Base-by-base conservation (phyloP, 2,888 invertebrate species). In the Hyposoter didymator region DNA sequence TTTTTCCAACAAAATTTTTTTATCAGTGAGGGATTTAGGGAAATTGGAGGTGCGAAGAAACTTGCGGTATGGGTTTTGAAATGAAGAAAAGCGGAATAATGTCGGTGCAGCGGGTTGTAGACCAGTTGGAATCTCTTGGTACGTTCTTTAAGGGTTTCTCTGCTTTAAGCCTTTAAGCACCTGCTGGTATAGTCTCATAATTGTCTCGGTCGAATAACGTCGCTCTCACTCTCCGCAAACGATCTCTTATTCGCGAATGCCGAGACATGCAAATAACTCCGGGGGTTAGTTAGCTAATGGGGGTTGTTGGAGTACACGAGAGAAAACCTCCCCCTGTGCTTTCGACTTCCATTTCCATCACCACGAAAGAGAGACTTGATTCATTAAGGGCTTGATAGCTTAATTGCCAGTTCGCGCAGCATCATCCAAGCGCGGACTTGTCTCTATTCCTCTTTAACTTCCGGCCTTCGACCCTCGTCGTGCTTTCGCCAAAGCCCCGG, bases 351-450 rank as follows among this genome's bases (percentile, higher is more conserved):
- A 49, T 76, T 82, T 72, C 43, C 59, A 64, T 59, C 72, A 62
- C 55, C 52, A 32, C 39, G 55, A 59, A 64, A 43, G 72, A 74
- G 47, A 64, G 47, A 92, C 92, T 92, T 93, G 91, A 92, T 93
- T 93, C 93, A 93, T 93, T 93, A 93, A 93, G 91, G 88, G 93
- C 92, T 93, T 93, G 93, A 93, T 93, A 92, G 92, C 92, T 93
- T 93, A 93, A 93, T 93, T 93, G 93, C 92, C 93, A 89, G 91
- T 91, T 92, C 91, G 73, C 84, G 55, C 84, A 86, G 86, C 86
- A 84, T 86, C 84, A 85, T 73, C 62, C 83, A 78, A 45, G 82
- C 78, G 82, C 78, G 66, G 62, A 59, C 75, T 55, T 43, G 74
- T 87, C 78, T 86, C 87, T 62, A 84, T 82, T 88, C 84, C 84